A percentile compares a stretch with the other conserved stretches of the same genome.
These are phyloP conservation scores for Cebus imitator DNA, from an alignment of 2,113 vertebrate species.

Conservation along the genomic window DNA sequence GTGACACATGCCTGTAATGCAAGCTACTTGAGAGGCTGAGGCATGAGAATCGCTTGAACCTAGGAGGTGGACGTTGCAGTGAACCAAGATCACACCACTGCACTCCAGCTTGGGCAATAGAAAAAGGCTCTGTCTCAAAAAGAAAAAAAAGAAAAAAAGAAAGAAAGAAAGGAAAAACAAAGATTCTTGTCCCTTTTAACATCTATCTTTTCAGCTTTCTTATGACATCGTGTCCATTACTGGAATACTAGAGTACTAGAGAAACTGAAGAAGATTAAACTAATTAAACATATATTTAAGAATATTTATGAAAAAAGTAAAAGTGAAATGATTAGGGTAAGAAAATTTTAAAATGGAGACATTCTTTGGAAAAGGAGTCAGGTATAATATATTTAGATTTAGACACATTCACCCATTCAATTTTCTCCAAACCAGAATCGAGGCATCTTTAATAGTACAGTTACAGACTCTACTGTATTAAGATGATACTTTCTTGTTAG, in stretches of 20 bases:
- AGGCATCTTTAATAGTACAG: background rate
- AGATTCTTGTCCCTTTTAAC: background rate
- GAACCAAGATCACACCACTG: too few relatives aligned
- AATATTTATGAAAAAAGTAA: slow-evolving; percentile 2
- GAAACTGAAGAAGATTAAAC: background rate
- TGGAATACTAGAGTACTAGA: background rate
- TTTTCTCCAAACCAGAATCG: slow-evolving; percentile 23
- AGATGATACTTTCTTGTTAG: slow-evolving; percentile 2
- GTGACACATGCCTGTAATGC: too few relatives aligned
- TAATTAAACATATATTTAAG: background rate
- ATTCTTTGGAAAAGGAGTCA: background rate
- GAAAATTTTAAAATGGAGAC: background rate
- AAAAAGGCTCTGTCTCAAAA: too few relatives aligned
- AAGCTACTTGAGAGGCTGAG: too few relatives aligned
- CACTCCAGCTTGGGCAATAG: too few relatives aligned
- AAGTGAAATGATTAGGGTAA: background rate
- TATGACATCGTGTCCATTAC: background rate
- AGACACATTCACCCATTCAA: background rate
- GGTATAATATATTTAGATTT: background rate
- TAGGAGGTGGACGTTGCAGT: too few relatives aligned
- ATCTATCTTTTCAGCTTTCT: slow-evolving; percentile 18
- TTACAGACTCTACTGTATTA: background rate
- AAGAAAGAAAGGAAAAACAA: background rate
- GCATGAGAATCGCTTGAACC: too few relatives aligned
- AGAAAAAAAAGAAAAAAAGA: too few relatives aligned